Percentiles rank a stretch among this genome's conserved stretches.
phyloP scores from a whole-genome alignment of 2,113 vertebrate genomes.

The Anguilla rostrata region DNA sequence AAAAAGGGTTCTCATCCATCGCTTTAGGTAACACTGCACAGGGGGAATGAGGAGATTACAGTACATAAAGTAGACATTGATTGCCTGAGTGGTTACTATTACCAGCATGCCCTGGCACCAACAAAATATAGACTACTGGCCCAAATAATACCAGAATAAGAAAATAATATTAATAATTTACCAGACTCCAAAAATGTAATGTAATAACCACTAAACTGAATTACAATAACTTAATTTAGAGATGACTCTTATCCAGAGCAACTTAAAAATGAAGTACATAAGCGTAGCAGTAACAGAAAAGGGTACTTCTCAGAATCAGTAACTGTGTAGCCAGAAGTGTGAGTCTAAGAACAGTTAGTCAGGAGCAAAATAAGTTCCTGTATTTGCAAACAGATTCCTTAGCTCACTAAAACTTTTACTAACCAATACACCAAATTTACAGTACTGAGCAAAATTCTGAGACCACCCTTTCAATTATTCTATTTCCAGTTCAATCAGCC shows the following conservation, averaged over 20 bases:
- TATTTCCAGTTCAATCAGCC: no score
- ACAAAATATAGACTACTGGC: neutral
- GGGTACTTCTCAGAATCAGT: neutral
- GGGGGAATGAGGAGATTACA: neutral
- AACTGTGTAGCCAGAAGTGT: neutral
- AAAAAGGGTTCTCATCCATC: no score
- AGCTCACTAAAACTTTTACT: neutral
- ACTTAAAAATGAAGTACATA: neutral
- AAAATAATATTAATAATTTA: neutral
- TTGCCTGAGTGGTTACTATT: no score
- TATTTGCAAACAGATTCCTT: no score
- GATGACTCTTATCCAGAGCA: neutral
- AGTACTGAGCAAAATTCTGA: no score
- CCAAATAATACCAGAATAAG: neutral
- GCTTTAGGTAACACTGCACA: neutral
- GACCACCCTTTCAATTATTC: no score
- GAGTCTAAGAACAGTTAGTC: neutral
- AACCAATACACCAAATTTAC: neutral
- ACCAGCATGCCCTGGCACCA: neutral
- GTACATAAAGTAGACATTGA: neutral
- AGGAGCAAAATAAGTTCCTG: neutral
- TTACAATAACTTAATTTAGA: neutral
- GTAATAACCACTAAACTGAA: neutral
- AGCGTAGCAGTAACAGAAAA: neutral
- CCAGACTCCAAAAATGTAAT: no score